Evolutionary conservation across 1,140 invertebrate species (phyloP), one percentile per base, ranked within the genome.

Genomic region (Drosophila carrolli): DNA sequence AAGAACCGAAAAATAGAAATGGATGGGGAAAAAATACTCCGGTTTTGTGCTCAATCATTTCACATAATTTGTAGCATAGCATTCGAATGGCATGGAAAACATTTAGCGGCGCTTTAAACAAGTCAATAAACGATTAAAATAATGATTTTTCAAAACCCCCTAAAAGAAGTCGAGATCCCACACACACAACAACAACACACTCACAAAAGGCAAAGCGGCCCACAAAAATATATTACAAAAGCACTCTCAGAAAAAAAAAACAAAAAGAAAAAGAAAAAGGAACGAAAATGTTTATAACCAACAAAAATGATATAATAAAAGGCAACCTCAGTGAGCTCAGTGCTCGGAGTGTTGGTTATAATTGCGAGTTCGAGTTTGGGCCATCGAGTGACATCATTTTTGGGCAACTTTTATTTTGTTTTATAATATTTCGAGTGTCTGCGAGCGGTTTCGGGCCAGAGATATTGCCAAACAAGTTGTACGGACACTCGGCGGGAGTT

Each of bases 41-140:
- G 14, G 14, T 48, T 79, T 90, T 90, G 65, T 90, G 88, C 88
- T 56, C 73, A 63, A 86, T 90, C 88, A 90, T 88, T 91, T 88
- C 75, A 74, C 61, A 90, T 90, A 90, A 90, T 90, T 90, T 86
- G 86, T 80, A 72, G 74, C 70, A 75, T n/a, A 63, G 44, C 48
- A 56, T 46, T 58, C 57, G 51, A 68, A 50, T 60, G 48, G 50
- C 66, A 57, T 37, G 57, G 56, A 59, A 71, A 73, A 70, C 72
- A 80, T 84, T 81, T 78, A 78, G 76, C 82, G 76, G 71, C 65
- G 85, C 77, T 73, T 84, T 90, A 90, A 88, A 90, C 88, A 90
- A 90, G 88, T 90, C 88, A 90, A 90, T 91, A 90, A 83, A 90
- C 88, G 88, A 90, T 90, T 90, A 84, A 90, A 90, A 83, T 81